phyloP scores from a whole-genome alignment of 2,797 vertebrate species.

The Bradypus variegatus region DNA sequence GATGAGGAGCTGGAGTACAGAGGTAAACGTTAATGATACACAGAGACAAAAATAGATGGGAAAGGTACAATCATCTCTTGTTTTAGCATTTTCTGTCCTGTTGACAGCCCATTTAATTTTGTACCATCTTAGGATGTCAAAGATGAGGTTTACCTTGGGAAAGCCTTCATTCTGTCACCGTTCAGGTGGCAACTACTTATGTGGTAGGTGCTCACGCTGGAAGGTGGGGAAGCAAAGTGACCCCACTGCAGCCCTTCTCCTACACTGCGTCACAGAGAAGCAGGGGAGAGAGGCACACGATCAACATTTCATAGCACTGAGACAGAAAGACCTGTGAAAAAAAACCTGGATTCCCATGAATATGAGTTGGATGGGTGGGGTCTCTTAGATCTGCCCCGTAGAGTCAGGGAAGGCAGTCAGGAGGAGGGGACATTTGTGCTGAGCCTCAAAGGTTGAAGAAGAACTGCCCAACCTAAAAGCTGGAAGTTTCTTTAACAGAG shows the following conservation, averaged over 20 bases:
- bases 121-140: not conserved
- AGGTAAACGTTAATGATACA: not conserved
- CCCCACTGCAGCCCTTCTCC: not conserved
- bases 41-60: slow-evolving; percentile 23
- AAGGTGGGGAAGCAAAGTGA: not conserved
- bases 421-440: not conserved
- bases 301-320: not conserved
- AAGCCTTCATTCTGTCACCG: not conserved
- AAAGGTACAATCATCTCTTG: not conserved
- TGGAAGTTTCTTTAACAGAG: not conserved
- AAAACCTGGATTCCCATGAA: not conserved
- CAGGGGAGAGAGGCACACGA: not conserved
- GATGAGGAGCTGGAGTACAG: not conserved
- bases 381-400: not conserved
- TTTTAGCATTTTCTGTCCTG: not conserved
- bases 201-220: not conserved
- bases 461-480: not conserved
- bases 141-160: not conserved
- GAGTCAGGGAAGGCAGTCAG: not conserved
- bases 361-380: rapidly evolving
- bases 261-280: not conserved
- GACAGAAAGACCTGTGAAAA: not conserved
- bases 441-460: not conserved
- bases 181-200: not conserved
- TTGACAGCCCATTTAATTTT: not conserved